A percentile compares a stretch with the other conserved stretches of the same genome.
phyloP scores from a whole-genome alignment of 2,888 invertebrate genomes.

The Mechanitis messenoides region DNA sequence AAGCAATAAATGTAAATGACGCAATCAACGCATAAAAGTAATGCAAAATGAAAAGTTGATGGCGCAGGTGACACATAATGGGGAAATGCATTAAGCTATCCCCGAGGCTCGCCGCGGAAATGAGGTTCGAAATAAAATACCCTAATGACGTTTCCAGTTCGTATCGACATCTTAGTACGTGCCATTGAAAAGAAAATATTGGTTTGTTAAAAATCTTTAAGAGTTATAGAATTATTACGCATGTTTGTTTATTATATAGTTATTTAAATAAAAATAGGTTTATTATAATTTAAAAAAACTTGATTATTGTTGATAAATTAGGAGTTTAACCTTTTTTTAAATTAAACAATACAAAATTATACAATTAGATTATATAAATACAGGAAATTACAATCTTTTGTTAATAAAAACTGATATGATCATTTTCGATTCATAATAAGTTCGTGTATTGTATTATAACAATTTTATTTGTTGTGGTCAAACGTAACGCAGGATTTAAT shows the following conservation, averaged over 20 bases:
- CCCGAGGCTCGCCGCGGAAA: constrained; percentile 39
- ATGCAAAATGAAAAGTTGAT: constrained; percentile 42
- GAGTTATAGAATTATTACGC: not conserved
- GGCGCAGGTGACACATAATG: constrained; percentile 58
- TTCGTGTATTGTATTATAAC: not conserved
- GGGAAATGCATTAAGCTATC: constrained; percentile 59
- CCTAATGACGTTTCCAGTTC: constrained; percentile 48
- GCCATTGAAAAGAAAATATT: too few relatives aligned
- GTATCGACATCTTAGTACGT: constrained; percentile 19
- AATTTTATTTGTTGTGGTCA: not conserved
- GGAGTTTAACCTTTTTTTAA: not conserved
- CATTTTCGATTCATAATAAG: not conserved
- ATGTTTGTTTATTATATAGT: not conserved
- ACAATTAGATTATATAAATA: not conserved
- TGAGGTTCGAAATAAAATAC: constrained; percentile 55
- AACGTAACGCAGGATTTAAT: not conserved
- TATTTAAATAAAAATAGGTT: not conserved
- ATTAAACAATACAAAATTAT: not conserved
- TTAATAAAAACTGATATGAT: not conserved
- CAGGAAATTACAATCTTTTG: constrained; percentile 5
- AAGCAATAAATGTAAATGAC: constrained; percentile 5
- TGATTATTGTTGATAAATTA: not conserved
- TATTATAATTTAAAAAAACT: not conserved
- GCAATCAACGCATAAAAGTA: constrained; percentile 9
- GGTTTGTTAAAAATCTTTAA: too few relatives aligned